A percentile compares a stretch with the other conserved stretches of the same genome.
phyloP scores from a whole-genome alignment of 2,888 invertebrate species.

The Ormyrus thymus region DNA sequence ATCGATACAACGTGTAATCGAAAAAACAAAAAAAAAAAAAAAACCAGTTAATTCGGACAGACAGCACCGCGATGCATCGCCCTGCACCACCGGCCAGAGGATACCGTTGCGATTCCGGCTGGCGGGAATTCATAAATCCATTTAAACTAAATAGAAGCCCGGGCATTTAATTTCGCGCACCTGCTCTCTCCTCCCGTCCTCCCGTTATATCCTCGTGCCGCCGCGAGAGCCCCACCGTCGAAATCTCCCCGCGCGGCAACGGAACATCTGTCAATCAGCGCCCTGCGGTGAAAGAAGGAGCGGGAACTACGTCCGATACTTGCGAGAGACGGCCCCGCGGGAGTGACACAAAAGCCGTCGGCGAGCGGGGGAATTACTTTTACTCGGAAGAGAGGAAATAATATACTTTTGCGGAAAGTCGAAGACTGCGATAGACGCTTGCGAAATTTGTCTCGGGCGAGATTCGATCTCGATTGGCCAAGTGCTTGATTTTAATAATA shows the following conservation, averaged over 20 bases:
- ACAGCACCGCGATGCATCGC: neutral
- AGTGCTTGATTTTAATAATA: no score
- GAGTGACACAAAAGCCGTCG: constrained; percentile 17
- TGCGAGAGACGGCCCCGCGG: neutral
- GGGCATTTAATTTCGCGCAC: constrained; percentile 44
- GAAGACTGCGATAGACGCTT: no score
- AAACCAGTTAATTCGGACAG: no score
- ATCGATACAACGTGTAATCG: no score
- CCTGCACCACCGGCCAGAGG: neutral
- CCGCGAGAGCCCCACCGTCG: neutral
- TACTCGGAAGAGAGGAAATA: neutral
- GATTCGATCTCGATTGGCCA: no score
- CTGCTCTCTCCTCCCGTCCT: constrained; percentile 32
- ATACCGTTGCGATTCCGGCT: no score
- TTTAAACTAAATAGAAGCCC: constrained; percentile 29
- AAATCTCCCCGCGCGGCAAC: constrained; percentile 34
- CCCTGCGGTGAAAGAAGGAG: neutral
- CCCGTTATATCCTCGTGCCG: neutral
- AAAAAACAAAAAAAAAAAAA: no score
- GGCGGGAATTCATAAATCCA: constrained; percentile 17
- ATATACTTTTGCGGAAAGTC: neutral
- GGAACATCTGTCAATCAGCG: constrained; percentile 55
- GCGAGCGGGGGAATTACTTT: neutral
- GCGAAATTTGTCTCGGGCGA: no score
- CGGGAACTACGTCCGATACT: neutral